A percentile compares a stretch with the other conserved stretches of the same genome.
Evolutionary conservation across 2,888 invertebrate genomes (phyloP).

Genomic region (Candidula unifasciata): DNA sequence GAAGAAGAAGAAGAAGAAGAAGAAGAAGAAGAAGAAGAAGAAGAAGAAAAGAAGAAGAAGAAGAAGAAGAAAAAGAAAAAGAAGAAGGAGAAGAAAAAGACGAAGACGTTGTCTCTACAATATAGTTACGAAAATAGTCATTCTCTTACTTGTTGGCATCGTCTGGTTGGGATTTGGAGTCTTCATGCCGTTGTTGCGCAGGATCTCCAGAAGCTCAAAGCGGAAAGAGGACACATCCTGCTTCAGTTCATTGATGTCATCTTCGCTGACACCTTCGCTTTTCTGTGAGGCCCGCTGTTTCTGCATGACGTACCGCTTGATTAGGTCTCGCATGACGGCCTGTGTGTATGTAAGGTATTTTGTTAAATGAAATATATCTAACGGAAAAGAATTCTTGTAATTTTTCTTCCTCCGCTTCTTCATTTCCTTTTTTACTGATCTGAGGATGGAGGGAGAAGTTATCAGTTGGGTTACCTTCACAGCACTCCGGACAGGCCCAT

Average conservation of each 20-base stretch:
- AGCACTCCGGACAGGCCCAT: too few relatives aligned
- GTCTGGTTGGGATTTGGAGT: constrained; percentile 72
- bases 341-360: too few relatives aligned
- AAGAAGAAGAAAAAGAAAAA: background rate
- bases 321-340: constrained; percentile 97
- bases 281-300: constrained; percentile 93
- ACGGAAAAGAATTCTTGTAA: too few relatives aligned
- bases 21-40: background rate
- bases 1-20: background rate
- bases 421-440: too few relatives aligned
- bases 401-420: too few relatives aligned
- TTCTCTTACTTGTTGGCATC: constrained; percentile 74
- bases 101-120: too few relatives aligned
- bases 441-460: too few relatives aligned
- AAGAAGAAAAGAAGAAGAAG: background rate
- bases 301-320: constrained; percentile 95
- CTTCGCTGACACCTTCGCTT: constrained; percentile 97
- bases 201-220: constrained; percentile 96
- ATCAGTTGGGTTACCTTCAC: too few relatives aligned
- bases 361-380: too few relatives aligned
- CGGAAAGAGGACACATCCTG: constrained; percentile 99
- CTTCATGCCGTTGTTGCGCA: constrained; percentile 90
- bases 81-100: background rate
- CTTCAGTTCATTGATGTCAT: constrained; percentile 99
- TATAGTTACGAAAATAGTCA: constrained; percentile 65